Conservation (phyloP, 2,113 vertebrate genomes). For the Seriola aureovittata region DNA sequence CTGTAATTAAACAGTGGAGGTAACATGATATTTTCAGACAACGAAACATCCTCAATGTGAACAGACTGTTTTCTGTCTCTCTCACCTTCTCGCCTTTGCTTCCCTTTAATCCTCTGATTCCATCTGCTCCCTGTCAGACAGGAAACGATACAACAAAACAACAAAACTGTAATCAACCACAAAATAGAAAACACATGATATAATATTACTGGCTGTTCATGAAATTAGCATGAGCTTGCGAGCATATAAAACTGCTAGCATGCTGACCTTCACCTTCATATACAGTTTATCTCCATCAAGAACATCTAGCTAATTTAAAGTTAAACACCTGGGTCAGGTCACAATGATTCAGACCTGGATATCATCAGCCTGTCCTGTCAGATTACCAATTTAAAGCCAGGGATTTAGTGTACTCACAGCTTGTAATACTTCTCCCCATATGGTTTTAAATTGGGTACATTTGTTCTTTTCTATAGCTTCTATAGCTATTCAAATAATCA, state of each 20-base stretch:
- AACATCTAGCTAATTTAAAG: not conserved
- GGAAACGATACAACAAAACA: conserved; percentile 20
- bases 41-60: not conserved
- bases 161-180: conserved; percentile 20
- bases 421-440: not conserved
- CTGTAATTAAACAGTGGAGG: not conserved
- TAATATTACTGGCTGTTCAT: not conserved
- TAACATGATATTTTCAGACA: not conserved
- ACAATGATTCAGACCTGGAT: not conserved
- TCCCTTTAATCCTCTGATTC: conserved; percentile 94
- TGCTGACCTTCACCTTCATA: too few species aligned
- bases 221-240: not conserved
- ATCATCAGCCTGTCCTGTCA: not conserved
- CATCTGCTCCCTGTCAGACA: conserved; percentile 92
- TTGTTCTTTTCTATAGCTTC: not conserved
- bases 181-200: conserved; percentile 22
- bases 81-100: conserved; percentile 98
- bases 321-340: not conserved
- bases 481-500: not conserved
- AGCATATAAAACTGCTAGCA: not conserved
- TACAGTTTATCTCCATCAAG: not conserved
- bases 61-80: not conserved
- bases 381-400: not conserved
- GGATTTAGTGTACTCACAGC: not conserved
- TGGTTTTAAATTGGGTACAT: not conserved